These are phyloP conservation scores for Peromyscus californicus DNA, from an alignment of 2,113 vertebrate species.

Conservation along the genomic window DNA sequence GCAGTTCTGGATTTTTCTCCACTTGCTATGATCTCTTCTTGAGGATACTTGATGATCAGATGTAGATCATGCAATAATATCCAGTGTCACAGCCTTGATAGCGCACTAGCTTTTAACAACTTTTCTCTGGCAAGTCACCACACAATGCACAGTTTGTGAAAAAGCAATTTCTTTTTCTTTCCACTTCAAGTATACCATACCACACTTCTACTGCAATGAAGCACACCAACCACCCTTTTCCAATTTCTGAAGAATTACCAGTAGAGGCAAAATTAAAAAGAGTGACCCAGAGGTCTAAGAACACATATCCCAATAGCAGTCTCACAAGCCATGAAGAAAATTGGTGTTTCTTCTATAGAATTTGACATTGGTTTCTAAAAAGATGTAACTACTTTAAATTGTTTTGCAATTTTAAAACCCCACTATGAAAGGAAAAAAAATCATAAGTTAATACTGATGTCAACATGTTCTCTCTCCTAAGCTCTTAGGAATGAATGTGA, in stretches of 20 bases:
- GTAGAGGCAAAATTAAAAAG: conserved; percentile 57
- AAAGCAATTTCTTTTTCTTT: conserved; percentile 59
- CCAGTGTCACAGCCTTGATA: background rate
- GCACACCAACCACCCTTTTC: background rate
- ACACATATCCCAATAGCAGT: conserved; percentile 30
- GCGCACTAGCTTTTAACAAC: background rate
- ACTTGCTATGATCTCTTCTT: conserved; percentile 30
- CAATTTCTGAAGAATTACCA: conserved; percentile 63
- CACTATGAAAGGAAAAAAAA: background rate
- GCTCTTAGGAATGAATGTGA: background rate
- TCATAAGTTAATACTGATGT: background rate
- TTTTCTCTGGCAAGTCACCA: conserved; percentile 28
- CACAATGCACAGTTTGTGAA: background rate
- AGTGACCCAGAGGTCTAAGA: conserved; percentile 33
- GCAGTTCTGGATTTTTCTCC: background rate
- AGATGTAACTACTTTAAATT: conserved; percentile 39
- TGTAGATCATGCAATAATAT: background rate
- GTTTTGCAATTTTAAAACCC: conserved; percentile 53
- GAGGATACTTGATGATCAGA: background rate
- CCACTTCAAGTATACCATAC: conserved; percentile 55
- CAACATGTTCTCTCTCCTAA: background rate
- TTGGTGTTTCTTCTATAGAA: background rate
- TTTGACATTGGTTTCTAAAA: conserved; percentile 62
- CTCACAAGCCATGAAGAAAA: conserved; percentile 53
- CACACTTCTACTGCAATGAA: conserved; percentile 52